Percentiles rank a stretch among this genome's conserved stretches.
Evolutionary conservation across 2,113 vertebrate species (phyloP).

Genomic region (Melanocharis versteri): DNA sequence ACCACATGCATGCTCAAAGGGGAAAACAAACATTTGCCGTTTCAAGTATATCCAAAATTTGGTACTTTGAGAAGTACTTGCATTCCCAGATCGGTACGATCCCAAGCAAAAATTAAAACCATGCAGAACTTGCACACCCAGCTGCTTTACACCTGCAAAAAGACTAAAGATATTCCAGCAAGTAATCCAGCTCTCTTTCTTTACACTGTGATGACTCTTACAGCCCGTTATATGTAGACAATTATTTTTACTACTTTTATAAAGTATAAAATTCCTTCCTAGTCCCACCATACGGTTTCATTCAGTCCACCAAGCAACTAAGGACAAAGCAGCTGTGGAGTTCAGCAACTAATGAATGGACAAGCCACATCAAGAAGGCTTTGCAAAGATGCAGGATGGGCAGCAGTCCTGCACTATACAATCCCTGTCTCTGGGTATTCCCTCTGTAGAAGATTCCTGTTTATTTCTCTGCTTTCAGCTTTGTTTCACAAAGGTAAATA

Average conservation of each 20-base stretch:
- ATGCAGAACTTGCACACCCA: neutral
- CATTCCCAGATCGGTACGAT: neutral
- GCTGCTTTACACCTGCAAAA: neutral
- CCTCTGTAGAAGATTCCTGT: neutral
- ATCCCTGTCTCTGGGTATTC: neutral
- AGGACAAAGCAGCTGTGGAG: neutral
- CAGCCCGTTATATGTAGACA: neutral
- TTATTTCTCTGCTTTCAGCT: neutral
- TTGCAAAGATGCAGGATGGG: neutral
- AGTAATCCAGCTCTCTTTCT: neutral
- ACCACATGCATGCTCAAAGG: neutral
- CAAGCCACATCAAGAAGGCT: neutral
- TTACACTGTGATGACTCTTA: neutral
- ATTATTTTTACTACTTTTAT: neutral
- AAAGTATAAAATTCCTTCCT: neutral
- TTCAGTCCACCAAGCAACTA: neutral
- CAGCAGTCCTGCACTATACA: neutral
- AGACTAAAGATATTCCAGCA: neutral
- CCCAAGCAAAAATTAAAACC: neutral
- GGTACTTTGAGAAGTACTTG: neutral
- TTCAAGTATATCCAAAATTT: slow-evolving; percentile 2
- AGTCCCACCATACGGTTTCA: neutral
- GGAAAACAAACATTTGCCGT: neutral
- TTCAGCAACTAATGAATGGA: neutral
- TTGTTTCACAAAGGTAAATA: neutral